phyloP scores from a whole-genome alignment of 2,888 invertebrate genomes.

The Priocnemis perturbator region DNA sequence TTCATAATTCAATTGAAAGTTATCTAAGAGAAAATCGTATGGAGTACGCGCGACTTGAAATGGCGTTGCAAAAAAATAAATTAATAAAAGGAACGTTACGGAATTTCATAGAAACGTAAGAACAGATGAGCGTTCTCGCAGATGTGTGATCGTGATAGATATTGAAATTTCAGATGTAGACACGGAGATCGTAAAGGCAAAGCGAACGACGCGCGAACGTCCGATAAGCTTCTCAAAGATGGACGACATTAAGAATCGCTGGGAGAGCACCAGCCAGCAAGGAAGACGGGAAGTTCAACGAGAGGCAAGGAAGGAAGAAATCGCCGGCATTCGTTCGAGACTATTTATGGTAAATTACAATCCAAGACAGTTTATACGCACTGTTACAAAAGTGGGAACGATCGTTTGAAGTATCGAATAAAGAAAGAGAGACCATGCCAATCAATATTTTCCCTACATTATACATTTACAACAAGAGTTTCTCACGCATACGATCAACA shows the following conservation, averaged over 20 bases:
- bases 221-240: constrained; percentile 89
- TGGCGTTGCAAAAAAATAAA: background rate
- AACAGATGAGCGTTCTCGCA: no score
- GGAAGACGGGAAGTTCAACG: constrained; percentile 80
- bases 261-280: constrained; percentile 79
- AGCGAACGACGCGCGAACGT: constrained; percentile 81
- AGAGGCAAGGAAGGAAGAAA: constrained; percentile 91
- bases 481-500: no score
- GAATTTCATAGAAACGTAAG: no score
- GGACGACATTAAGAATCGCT: constrained; percentile 89
- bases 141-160: background rate
- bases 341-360: constrained; percentile 83
- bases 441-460: no score
- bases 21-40: no score
- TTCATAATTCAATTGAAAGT: no score
- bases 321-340: constrained; percentile 89
- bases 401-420: no score
- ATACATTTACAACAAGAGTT: no score
- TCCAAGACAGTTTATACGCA: no score
- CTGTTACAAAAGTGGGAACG: no score
- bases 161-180: constrained; percentile 77
- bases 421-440: no score
- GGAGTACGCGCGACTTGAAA: no score
- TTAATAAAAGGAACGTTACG: background rate
- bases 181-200: constrained; percentile 79